These are phyloP conservation scores for Anthopleura xanthogrammica DNA, from an alignment of 92 coral and sea anemone species.

Conservation along the genomic window DNA sequence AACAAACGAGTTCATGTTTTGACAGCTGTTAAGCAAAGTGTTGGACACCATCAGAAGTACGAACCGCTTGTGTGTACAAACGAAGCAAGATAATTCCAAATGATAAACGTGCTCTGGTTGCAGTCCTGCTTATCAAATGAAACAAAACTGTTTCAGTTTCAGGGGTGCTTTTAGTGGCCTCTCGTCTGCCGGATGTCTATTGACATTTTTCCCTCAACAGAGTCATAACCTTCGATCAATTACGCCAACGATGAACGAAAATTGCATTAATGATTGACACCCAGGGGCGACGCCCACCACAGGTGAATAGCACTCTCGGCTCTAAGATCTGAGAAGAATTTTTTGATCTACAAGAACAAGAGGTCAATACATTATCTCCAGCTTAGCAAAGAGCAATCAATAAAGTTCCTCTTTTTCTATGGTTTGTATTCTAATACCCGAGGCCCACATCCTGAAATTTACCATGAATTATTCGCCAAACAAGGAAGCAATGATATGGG, in stretches of 20 bases:
- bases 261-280: slow-evolving; percentile 20
- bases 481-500: slow-evolving; percentile 13
- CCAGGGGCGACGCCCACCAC: slow-evolving; percentile 23
- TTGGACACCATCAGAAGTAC: slow-evolving; percentile 1
- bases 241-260: slow-evolving; percentile 27
- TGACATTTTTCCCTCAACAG: slow-evolving; percentile 43
- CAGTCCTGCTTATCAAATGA: slow-evolving; percentile 28
- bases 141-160: slow-evolving; percentile 38
- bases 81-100: background rate
- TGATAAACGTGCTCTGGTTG: slow-evolving; percentile 5
- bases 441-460: background rate
- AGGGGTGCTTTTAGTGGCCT: slow-evolving; percentile 31
- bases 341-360: slow-evolving; percentile 13
- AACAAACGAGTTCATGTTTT: slow-evolving; percentile 9
- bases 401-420: background rate
- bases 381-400: slow-evolving; percentile 4
- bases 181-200: slow-evolving; percentile 38
- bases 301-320: background rate
- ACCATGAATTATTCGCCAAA: slow-evolving; percentile 1
- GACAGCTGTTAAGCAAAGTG: slow-evolving; percentile 22
- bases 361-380: slow-evolving; percentile 12
- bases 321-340: background rate
- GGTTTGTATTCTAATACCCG: background rate
- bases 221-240: slow-evolving; percentile 37
- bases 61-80: slow-evolving; percentile 26